A percentile compares a stretch with the other conserved stretches of the same genome.
phyloP scores from a whole-genome alignment of 2,113 vertebrate genomes.

The Engraulis encrasicolus region DNA sequence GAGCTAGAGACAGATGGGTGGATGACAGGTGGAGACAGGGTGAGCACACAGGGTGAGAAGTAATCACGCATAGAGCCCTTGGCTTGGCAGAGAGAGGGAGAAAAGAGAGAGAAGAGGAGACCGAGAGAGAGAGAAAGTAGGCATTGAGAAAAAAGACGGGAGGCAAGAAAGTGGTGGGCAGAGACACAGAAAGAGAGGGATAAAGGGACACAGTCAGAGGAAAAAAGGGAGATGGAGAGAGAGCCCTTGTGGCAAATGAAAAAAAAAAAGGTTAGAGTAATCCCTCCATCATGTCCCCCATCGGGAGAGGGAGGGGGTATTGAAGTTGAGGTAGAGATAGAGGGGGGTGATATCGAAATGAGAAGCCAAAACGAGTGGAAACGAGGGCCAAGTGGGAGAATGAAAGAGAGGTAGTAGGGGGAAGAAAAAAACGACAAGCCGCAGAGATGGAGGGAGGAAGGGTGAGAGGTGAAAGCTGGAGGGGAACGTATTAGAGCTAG shows the following conservation, averaged over 20 bases:
- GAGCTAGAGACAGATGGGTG: conserved; percentile 69
- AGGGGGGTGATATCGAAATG: neutral
- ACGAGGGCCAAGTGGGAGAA: neutral
- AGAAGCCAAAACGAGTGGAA: neutral
- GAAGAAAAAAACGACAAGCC: neutral
- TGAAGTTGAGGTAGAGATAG: neutral
- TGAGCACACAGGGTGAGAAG: conserved; percentile 73
- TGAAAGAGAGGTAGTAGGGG: neutral
- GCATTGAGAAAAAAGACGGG: too few relatives aligned
- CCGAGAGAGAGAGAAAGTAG: neutral
- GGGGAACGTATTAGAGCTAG: neutral
- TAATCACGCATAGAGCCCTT: conserved; percentile 66
- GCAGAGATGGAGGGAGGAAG: neutral
- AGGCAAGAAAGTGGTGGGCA: neutral
- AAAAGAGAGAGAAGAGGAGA: conserved; percentile 32
- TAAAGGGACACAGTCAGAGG: conserved; percentile 19
- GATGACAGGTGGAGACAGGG: conserved; percentile 75
- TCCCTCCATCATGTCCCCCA: neutral
- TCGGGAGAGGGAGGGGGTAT: neutral
- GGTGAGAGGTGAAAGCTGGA: neutral
- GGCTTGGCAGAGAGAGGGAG: conserved; percentile 58
- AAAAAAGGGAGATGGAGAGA: conserved; percentile 29
- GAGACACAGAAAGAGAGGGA: too few relatives aligned
- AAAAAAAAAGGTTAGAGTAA: conserved; percentile 31
- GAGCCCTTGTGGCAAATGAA: conserved; percentile 38